These are phyloP conservation scores for Melanogrammus aeglefinus DNA, from an alignment of 2,797 vertebrate genomes.

Conservation along the genomic window DNA sequence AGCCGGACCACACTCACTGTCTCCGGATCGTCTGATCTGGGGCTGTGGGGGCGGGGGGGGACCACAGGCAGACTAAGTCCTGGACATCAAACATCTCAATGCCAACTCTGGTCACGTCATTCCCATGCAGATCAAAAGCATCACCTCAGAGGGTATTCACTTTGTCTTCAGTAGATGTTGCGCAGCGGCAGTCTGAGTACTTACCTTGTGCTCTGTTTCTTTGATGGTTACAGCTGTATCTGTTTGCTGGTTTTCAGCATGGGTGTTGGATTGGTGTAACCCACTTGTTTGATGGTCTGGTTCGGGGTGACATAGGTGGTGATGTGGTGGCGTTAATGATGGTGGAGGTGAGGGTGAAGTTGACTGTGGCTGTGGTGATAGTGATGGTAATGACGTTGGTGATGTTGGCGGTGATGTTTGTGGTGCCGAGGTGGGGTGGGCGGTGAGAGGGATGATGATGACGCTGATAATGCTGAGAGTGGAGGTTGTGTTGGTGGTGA, in stretches of 20 bases:
- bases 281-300: neutral
- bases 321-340: neutral
- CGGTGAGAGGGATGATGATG: too few species aligned
- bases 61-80: conserved; percentile 38
- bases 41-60: neutral
- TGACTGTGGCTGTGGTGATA: neutral
- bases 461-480: neutral
- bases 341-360: too few species aligned
- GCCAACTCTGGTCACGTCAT: conserved; percentile 17
- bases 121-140: neutral
- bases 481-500: too few species aligned
- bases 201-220: neutral
- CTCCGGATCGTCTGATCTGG: conserved; percentile 50
- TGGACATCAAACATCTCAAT: neutral
- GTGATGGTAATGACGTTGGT: neutral
- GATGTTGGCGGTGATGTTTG: too few species aligned
- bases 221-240: neutral
- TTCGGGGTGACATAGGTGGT: neutral
- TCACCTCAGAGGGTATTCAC: neutral
- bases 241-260: neutral
- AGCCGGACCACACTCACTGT: conserved; percentile 79
- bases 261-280: neutral
- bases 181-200: neutral
- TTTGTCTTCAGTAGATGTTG: neutral
- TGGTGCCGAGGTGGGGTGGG: too few species aligned